Percentiles rank a stretch among this genome's conserved stretches.
Conservation (phyloP, 2,797 vertebrate species). For the Apogon hyalosoma region DNA sequence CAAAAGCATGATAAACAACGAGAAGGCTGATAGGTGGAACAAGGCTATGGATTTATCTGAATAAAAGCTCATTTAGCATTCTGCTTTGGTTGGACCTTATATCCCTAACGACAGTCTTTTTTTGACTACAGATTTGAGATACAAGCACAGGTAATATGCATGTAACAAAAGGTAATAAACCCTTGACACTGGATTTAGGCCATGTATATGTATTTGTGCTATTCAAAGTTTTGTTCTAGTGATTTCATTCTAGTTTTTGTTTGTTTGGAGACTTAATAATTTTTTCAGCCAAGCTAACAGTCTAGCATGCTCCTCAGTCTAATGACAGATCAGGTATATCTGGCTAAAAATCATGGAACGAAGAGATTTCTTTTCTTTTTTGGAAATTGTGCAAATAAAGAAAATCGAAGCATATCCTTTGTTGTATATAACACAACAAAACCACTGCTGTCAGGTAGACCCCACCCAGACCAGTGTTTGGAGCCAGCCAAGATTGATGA, state of each 20-base stretch:
- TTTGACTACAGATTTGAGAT: no score
- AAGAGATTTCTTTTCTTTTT: not conserved
- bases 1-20: constrained; percentile 39
- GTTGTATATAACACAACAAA: constrained; percentile 30
- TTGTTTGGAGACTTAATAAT: no score
- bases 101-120: constrained; percentile 7
- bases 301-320: no score
- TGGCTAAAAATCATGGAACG: no score
- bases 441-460: constrained; percentile 54
- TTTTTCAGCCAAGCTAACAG: no score
- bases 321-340: no score
- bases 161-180: no score
- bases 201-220: no score
- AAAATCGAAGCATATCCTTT: not conserved
- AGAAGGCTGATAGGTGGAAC: constrained; percentile 26
- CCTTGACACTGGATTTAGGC: no score
- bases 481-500: constrained; percentile 81
- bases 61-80: constrained; percentile 1
- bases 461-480: constrained; percentile 48
- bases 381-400: not conserved
- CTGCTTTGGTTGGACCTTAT: constrained; percentile 4
- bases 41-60: constrained; percentile 10
- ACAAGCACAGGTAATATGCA: no score
- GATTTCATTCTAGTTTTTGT: no score
- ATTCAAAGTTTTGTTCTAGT: no score